Evolutionary conservation across 2,888 invertebrate genomes (phyloP).

Genomic region (Lymantria dispar): DNA sequence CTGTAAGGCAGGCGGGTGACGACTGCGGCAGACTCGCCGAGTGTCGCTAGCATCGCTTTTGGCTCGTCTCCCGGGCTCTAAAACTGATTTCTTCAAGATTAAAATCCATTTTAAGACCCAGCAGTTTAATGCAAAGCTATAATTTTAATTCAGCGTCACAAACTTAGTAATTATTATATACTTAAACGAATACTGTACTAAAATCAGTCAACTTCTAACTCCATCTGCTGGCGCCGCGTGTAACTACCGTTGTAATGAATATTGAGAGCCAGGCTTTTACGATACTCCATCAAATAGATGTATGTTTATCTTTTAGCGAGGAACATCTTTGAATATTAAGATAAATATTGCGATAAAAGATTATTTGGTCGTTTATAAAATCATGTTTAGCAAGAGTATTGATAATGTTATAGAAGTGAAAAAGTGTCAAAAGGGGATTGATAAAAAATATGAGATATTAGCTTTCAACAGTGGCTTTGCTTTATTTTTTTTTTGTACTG

Average conservation of each 20-base stretch:
- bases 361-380: background rate
- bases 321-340: background rate
- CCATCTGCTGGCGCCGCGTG: background rate
- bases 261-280: constrained; percentile 2
- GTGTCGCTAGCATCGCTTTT: constrained; percentile 39
- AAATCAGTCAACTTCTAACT: constrained; percentile 1
- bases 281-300: constrained; percentile 4
- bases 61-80: constrained; percentile 17
- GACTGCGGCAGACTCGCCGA: constrained; percentile 39
- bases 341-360: background rate
- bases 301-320: constrained; percentile 1
- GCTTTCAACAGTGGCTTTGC: too few relatives aligned
- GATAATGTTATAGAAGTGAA: background rate
- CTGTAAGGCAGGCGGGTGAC: constrained; percentile 30
- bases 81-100: constrained; percentile 13
- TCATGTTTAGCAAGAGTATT: background rate
- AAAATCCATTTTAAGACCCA: constrained; percentile 17
- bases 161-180: background rate
- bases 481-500: too few relatives aligned
- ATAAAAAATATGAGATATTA: background rate
- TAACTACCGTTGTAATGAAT: constrained; percentile 9
- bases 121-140: constrained; percentile 5
- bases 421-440: background rate
- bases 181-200: background rate
- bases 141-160: constrained; percentile 9